Base-by-base conservation (phyloP, 1,140 invertebrate species). In the Drosophila yakuba region DNA sequence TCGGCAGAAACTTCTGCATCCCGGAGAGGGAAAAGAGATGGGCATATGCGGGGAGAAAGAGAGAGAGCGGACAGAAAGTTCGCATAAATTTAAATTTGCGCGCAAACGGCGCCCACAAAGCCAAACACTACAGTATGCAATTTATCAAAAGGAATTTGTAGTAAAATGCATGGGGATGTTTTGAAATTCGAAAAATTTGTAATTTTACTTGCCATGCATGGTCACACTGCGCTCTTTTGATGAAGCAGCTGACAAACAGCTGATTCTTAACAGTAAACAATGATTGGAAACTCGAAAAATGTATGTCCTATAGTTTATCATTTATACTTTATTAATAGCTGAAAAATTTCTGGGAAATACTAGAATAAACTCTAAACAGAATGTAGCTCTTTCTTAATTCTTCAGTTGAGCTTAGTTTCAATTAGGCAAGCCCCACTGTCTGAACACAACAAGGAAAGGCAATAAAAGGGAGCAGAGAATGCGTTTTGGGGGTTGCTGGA, bases 31-130 rank as follows among this genome's bases (percentile, higher is more conserved):
- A 28, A 41, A 41, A 43, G 47, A 47, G 56, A 60, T 64, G 55
- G 32, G 32, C 25, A 51, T 35, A 57, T 39, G 10, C 3, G 2
- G 12, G 41, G 35, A 17, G 44, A 20, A 15, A 28, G 11, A 15
- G 25, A 38, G 17, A 43, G 41, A 20, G 20, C 20, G 36, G 43
- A 59, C 56, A 80, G 68, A 61, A 85, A 50, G 61, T 80, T 85
- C 81, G 56, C 78, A 86, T 86, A 86, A 88, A 86, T 86, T 86
- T 88, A 79, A 86, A 86, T 88, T 86, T 88, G 56, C 78, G 80
- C 80, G 79, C 79, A 82, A 81, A 81, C 73, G 52, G 56, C 78
- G 73, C 74, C 76, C 60, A 71, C 69, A 82, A 51, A 74, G 20
- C 15, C 15, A 11, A 47, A 39, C 14, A 38, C 44, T 48, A 55